Percentiles rank a stretch among this genome's conserved stretches.
Evolutionary conservation across 2,113 vertebrate genomes (phyloP).

Genomic region (Sebastes schlegelii): DNA sequence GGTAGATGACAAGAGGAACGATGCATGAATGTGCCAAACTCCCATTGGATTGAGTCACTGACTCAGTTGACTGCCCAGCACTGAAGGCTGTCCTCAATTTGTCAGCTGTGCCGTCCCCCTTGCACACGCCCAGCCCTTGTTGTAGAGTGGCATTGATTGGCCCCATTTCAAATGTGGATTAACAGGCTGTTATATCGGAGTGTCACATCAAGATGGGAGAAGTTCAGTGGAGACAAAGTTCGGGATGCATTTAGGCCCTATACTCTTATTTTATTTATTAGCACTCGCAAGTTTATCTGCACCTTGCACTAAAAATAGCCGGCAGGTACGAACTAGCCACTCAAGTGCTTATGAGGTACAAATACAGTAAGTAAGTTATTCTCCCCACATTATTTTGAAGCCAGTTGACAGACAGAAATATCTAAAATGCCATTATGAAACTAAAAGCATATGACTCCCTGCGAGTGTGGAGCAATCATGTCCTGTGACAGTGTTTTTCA

Average conservation of each 20-base stretch:
- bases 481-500: slow-evolving; percentile 26
- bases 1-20: slow-evolving; percentile 21
- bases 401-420: neutral
- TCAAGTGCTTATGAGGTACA: neutral
- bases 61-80: slow-evolving; percentile 37
- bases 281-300: neutral
- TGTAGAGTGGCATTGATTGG: slow-evolving; percentile 71
- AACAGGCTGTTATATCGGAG: slow-evolving; percentile 38
- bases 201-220: slow-evolving; percentile 44
- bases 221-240: slow-evolving; percentile 14
- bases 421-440: neutral
- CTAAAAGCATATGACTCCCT: neutral
- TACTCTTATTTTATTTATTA: neutral
- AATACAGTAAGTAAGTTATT: neutral
- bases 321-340: neutral
- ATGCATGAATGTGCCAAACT: slow-evolving; percentile 13
- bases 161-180: slow-evolving; percentile 73
- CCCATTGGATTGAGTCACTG: slow-evolving; percentile 35
- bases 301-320: neutral
- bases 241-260: neutral
- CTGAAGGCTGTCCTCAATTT: slow-evolving; percentile 67
- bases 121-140: slow-evolving; percentile 30
- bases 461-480: slow-evolving; percentile 9
- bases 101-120: slow-evolving; percentile 43
- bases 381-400: neutral